Conservation (phyloP, 1,140 invertebrate genomes). For the Drosophila sucinea region DNA sequence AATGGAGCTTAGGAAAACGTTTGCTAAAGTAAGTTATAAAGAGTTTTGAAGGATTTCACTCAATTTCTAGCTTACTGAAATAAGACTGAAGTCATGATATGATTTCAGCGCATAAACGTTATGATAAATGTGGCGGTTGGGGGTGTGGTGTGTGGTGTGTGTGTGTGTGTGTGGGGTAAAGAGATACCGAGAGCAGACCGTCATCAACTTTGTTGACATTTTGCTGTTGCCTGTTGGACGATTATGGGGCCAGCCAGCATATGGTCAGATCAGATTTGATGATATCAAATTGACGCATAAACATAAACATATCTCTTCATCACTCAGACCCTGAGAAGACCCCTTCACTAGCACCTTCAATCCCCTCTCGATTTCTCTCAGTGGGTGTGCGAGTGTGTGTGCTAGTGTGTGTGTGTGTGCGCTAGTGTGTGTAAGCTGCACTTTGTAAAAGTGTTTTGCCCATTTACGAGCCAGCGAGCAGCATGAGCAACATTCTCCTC, state of each 20-base stretch:
- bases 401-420: slow-evolving; percentile 15
- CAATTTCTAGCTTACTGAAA: too few species aligned
- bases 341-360: neutral
- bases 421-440: slow-evolving; percentile 50
- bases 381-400: slow-evolving; percentile 18
- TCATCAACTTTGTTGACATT: neutral
- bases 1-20: too few species aligned
- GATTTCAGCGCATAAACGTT: neutral
- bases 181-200: neutral
- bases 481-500: slow-evolving; percentile 20
- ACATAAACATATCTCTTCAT: slow-evolving; percentile 10
- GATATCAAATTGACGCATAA: slow-evolving; percentile 11
- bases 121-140: neutral
- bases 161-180: too few species aligned
- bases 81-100: neutral
- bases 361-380: slow-evolving; percentile 37
- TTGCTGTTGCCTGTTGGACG: neutral
- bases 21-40: too few species aligned
- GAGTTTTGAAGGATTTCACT: too few species aligned
- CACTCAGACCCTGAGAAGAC: neutral
- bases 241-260: neutral
- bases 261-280: slow-evolving; percentile 11
- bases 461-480: slow-evolving; percentile 74
- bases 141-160: too few species aligned
- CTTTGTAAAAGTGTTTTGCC: slow-evolving; percentile 80